Evolutionary conservation across 92 coral and sea anemone species (phyloP).

Genomic region (Palythoa caribaeorum): DNA sequence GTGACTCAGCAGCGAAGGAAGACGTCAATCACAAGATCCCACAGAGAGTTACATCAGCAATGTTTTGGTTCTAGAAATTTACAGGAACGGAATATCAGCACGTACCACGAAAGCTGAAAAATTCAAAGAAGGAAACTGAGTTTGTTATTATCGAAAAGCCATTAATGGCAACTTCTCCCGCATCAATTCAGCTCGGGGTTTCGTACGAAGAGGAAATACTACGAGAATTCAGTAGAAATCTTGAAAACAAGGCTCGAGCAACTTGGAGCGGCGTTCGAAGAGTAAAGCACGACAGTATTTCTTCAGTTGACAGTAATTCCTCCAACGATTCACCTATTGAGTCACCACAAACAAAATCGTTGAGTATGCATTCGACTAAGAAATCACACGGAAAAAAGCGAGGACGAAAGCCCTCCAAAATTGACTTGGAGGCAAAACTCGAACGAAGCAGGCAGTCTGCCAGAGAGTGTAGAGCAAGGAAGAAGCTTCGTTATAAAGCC

Average conservation of each 20-base stretch:
- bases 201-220: constrained; percentile 73
- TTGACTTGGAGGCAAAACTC: constrained; percentile 96
- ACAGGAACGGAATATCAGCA: constrained; percentile 29
- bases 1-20: constrained; percentile 28
- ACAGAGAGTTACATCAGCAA: constrained; percentile 83
- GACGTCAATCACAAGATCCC: constrained; percentile 59
- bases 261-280: constrained; percentile 85
- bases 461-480: constrained; percentile 96
- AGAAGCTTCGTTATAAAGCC: constrained; percentile 89
- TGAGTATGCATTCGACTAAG: constrained; percentile 68
- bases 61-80: constrained; percentile 83
- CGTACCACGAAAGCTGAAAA: constrained; percentile 1
- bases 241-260: constrained; percentile 60
- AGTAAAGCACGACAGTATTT: constrained; percentile 94
- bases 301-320: constrained; percentile 94
- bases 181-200: constrained; percentile 59
- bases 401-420: constrained; percentile 95
- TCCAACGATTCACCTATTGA: constrained; percentile 90
- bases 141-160: background rate
- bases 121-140: constrained; percentile 12
- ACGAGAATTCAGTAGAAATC: constrained; percentile 54
- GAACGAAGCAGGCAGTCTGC: constrained; percentile 98
- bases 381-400: constrained; percentile 87
- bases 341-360: constrained; percentile 70
- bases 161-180: constrained; percentile 78